Conservation (phyloP, 2,113 vertebrate genomes). For the Geococcyx californianus region DNA sequence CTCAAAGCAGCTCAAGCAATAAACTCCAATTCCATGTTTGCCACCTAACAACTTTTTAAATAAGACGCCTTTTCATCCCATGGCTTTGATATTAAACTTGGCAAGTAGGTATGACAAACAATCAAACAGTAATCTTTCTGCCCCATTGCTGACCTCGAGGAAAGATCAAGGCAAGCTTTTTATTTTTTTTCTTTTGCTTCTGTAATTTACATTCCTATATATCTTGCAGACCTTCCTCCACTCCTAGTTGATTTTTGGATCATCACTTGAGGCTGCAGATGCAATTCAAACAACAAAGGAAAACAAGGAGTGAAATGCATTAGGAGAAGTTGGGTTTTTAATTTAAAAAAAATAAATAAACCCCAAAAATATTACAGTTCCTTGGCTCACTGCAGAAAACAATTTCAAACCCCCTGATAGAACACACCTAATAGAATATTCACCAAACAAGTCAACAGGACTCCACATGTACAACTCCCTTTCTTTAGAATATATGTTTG, state of each 20-base stretch:
- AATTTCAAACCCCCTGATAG: background rate
- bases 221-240: slow-evolving; percentile 7
- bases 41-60: slow-evolving; percentile 37
- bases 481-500: background rate
- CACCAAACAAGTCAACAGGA: background rate
- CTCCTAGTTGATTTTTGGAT: background rate
- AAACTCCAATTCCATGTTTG: background rate
- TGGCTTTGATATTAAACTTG: slow-evolving; percentile 50
- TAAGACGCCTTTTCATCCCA: slow-evolving; percentile 20
- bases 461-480: background rate
- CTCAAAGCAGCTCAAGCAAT: slow-evolving; percentile 13
- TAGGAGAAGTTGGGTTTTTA: background rate
- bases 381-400: background rate
- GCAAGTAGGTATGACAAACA: slow-evolving; percentile 16
- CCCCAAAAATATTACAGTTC: background rate
- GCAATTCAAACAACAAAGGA: background rate
- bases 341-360: background rate
- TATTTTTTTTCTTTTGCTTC: background rate
- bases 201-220: background rate
- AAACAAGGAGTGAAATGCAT: background rate
- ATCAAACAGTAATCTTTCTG: slow-evolving; percentile 37
- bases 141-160: slow-evolving; percentile 45
- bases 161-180: slow-evolving; percentile 47
- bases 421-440: background rate
- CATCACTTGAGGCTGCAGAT: background rate